Base-by-base conservation (phyloP, 1,140 invertebrate genomes). In the Frieseomelitta varia region DNA sequence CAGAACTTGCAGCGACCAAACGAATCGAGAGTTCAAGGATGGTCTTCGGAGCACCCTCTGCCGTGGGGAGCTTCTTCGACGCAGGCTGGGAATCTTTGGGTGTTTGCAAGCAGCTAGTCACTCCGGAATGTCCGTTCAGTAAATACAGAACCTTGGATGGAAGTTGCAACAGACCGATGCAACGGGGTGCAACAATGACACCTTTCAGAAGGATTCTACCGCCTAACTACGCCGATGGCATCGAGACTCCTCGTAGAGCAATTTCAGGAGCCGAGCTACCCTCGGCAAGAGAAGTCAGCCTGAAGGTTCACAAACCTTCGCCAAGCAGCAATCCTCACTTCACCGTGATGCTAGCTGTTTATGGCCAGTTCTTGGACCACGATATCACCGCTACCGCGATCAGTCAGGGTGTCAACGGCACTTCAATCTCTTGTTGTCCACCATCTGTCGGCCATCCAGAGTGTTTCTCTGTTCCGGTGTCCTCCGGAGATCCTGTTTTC, bases 291-390 rank as follows among this genome's bases (percentile, higher is more conserved):
- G 95, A 96, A 87, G 96, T 98, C 11, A 98, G 97, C 86, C 90
- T 97, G 0, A 95, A 96, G 47, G 96, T 98, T 1, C 97, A 98
- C 93, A 94, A 97, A 14, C 96, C 97, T 1, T 96, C 96, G 78
- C 97, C 97, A 84, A 96, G 96, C 56, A 96, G 96, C 51, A 97
- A 98, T 93, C 96, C 96, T 0, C 95, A 96, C 56, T 98, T 98
- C 90, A 97, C 97, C 0, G 97, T 98, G 0, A 97, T 98, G 97
- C 90, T 98, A 69, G 97, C 97, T 0, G 97, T 98, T 17, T 99
- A 98, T 96, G 99, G 99, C 1, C 99, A 99, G 95, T 99, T 99
- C 93, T 90, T 99, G 24, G 99, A 99, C 93, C 99, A 99, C 91
- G 99, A 99, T 91, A 96, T 99, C 47, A 98, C 97, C 0, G 97